Evolutionary conservation across 1,140 invertebrate species (phyloP).

Genomic region (Saccostrea echinata): DNA sequence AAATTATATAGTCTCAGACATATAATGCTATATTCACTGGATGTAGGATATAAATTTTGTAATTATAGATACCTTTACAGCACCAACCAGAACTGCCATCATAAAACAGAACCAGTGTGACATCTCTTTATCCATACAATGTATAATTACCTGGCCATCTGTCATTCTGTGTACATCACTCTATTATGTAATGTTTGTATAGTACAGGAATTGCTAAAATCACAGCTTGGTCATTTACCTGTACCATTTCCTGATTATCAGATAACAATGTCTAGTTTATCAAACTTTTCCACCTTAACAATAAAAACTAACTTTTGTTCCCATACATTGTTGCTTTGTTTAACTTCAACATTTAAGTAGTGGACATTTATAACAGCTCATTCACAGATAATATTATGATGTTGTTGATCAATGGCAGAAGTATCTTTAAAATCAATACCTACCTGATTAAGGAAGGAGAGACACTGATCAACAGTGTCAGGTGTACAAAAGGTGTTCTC

Average conservation of each 20-base stretch:
- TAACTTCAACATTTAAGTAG: too few relatives aligned
- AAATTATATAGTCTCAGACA: too few relatives aligned
- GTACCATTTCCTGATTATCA: conserved; percentile 10
- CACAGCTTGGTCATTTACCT: not conserved
- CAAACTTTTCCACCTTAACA: not conserved
- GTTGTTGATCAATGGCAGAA: not conserved
- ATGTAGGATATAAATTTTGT: too few relatives aligned
- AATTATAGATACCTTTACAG: too few relatives aligned
- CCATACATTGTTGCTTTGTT: not conserved
- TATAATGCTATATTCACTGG: too few relatives aligned
- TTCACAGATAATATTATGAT: not conserved
- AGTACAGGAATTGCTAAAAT: not conserved
- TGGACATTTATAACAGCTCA: not conserved
- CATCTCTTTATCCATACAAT: not conserved
- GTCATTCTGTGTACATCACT: not conserved
- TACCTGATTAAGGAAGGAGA: conserved; percentile 69
- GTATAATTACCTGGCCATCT: not conserved
- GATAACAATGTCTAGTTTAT: not conserved
- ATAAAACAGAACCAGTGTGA: too few relatives aligned
- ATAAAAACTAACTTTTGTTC: not conserved
- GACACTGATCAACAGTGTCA: conserved; percentile 63
- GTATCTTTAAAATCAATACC: not conserved
- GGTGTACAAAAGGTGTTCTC: conserved; percentile 65
- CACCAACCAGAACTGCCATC: too few relatives aligned
- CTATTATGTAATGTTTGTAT: conserved; percentile 12